Evolutionary conservation across 2,113 vertebrate species (phyloP).

Genomic region (Polypterus senegalus): DNA sequence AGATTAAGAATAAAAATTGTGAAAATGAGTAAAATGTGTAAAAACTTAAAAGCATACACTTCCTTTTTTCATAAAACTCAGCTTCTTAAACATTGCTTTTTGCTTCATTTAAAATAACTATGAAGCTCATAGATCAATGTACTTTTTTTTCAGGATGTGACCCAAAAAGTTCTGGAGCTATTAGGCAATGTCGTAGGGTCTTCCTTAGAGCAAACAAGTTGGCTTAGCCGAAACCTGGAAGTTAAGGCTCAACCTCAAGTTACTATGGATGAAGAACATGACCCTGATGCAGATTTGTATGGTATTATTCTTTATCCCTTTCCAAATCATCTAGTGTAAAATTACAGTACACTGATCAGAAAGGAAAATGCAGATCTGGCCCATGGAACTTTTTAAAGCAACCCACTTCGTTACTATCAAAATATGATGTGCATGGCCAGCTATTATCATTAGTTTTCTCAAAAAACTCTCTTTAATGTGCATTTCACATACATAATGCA

Average conservation of each 20-base stretch:
- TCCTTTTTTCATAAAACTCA: not conserved
- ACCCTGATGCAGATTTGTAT: constrained; percentile 46
- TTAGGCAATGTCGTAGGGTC: constrained; percentile 83
- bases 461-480: no score
- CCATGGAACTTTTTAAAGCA: no score
- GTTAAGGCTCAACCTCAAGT: constrained; percentile 92
- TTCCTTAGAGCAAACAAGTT: constrained; percentile 92
- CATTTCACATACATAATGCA: no score
- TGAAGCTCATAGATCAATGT: not conserved
- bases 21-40: not conserved
- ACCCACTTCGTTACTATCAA: no score
- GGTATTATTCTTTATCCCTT: constrained; percentile 39
- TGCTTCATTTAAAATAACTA: not conserved
- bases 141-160: constrained; percentile 65
- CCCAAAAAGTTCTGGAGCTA: constrained; percentile 81
- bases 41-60: not conserved
- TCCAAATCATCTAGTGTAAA: no score
- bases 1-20: no score
- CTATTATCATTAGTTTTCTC: no score
- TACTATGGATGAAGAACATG: constrained; percentile 54
- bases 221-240: constrained; percentile 90
- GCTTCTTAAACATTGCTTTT: not conserved
- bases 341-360: no score
- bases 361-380: no score
- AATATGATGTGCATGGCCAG: no score